Evolutionary conservation across 2,113 vertebrate genomes (phyloP).

Genomic region (Hyla sarda): DNA sequence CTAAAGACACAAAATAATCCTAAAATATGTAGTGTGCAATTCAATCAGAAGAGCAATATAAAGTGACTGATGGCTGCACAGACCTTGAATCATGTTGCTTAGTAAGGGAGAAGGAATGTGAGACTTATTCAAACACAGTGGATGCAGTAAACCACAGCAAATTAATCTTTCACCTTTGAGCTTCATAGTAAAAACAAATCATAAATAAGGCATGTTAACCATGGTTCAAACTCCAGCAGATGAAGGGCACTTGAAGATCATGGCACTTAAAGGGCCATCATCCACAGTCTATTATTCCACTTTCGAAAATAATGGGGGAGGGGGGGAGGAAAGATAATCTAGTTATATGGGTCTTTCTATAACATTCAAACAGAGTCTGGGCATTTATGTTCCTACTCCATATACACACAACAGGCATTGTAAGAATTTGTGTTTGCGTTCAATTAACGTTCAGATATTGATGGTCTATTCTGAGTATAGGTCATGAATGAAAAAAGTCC

Average conservation of each 20-base stretch:
- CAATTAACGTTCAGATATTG: no score
- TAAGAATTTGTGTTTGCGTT: no score
- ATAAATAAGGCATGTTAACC: slow-evolving; percentile 34
- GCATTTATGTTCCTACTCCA: no score
- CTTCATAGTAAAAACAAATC: slow-evolving; percentile 38
- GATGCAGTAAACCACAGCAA: slow-evolving; percentile 41
- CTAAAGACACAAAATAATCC: neutral
- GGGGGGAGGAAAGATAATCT: no score
- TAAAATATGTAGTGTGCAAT: slow-evolving; percentile 1
- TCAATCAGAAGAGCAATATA: slow-evolving; percentile 26
- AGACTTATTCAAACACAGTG: slow-evolving; percentile 32
- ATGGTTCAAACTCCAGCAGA: neutral
- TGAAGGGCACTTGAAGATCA: slow-evolving; percentile 22
- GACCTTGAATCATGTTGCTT: slow-evolving; percentile 15
- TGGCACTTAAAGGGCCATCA: neutral
- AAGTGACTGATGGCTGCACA: slow-evolving; percentile 23
- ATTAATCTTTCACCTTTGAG: slow-evolving; percentile 52
- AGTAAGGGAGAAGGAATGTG: slow-evolving; percentile 45
- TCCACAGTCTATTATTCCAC: neutral
- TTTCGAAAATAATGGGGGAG: no score
- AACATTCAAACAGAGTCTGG: no score
- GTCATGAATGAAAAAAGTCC: no score
- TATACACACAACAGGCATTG: no score
- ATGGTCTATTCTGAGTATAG: no score
- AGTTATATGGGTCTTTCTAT: no score